Conservation (phyloP, 2,888 invertebrate species). For the Perdita meconis region DNA sequence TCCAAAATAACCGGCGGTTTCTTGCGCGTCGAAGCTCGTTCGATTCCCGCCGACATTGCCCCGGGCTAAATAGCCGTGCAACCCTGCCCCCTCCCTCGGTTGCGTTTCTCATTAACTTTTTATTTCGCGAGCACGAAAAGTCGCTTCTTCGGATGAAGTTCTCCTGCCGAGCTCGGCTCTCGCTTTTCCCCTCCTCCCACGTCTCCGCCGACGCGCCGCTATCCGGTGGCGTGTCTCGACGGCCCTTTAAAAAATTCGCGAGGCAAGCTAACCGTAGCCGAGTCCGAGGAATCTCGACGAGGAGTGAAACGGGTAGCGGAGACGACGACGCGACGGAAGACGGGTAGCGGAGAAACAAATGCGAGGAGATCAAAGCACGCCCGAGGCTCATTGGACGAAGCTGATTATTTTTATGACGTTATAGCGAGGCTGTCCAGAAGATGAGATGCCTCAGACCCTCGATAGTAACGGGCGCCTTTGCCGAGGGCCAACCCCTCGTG, state of each 20-base stretch:
- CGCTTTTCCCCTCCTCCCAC: slow-evolving; percentile 42
- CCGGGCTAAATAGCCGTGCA: slow-evolving; percentile 64
- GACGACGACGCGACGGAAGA: slow-evolving; percentile 11
- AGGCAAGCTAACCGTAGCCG: slow-evolving; percentile 11
- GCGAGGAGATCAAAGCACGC: slow-evolving; percentile 82
- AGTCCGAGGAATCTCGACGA: slow-evolving; percentile 42
- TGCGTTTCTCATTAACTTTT: slow-evolving; percentile 83
- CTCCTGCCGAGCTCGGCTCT: slow-evolving; percentile 57
- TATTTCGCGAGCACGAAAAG: slow-evolving; percentile 81
- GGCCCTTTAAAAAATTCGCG: slow-evolving; percentile 62
- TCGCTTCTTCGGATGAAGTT: slow-evolving; percentile 77
- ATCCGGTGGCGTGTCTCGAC: slow-evolving; percentile 10
- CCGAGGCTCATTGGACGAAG: slow-evolving; percentile 80
- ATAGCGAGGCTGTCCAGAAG: slow-evolving; percentile 76
- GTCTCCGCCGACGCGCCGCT: slow-evolving; percentile 32
- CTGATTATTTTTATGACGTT: slow-evolving; percentile 84
- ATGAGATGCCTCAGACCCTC: slow-evolving; percentile 75
- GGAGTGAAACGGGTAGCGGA: not conserved
- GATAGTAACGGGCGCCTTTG: slow-evolving; percentile 63
- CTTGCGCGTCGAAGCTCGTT: slow-evolving; percentile 59
- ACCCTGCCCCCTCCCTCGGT: slow-evolving; percentile 17
- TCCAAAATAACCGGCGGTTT: slow-evolving; percentile 67
- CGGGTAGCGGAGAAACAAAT: slow-evolving; percentile 78
- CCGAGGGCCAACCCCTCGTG: slow-evolving; percentile 62
- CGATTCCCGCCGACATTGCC: slow-evolving; percentile 60